Percentiles rank a stretch among this genome's conserved stretches.
These are phyloP conservation scores for Pteronura brasiliensis DNA, from an alignment of 2,113 vertebrate genomes.

Conservation along the genomic window DNA sequence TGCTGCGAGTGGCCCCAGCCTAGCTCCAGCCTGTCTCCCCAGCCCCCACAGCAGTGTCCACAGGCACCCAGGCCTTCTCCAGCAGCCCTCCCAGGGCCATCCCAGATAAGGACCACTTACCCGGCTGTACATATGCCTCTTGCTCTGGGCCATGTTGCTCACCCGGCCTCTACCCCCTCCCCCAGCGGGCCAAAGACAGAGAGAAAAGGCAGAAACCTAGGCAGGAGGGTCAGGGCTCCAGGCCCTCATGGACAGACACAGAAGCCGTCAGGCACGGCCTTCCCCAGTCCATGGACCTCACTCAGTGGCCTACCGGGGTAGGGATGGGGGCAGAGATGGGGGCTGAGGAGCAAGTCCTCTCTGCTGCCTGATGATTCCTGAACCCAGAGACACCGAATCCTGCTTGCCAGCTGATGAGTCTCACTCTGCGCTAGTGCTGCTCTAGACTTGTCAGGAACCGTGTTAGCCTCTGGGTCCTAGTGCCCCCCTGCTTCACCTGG, in stretches of 20 bases:
- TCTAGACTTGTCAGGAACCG: constrained; percentile 82
- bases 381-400: constrained; percentile 64
- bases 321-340: not conserved
- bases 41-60: constrained; percentile 71
- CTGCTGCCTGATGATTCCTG: constrained; percentile 66
- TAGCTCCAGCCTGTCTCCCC: constrained; percentile 55
- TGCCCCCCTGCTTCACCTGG: constrained; percentile 74
- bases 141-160: constrained; percentile 90
- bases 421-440: constrained; percentile 91
- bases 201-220: constrained; percentile 70
- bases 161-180: constrained; percentile 61
- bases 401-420: constrained; percentile 87
- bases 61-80: constrained; percentile 50
- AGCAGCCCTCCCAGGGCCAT: constrained; percentile 47
- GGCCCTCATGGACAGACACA: constrained; percentile 46
- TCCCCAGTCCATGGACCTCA: constrained; percentile 56
- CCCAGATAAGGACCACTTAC: constrained; percentile 83
- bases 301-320: not conserved
- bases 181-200: constrained; percentile 63
- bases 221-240: constrained; percentile 65
- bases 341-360: constrained; percentile 45
- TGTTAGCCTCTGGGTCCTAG: constrained; percentile 90
- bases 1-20: not conserved
- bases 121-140: constrained; percentile 89
- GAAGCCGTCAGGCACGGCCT: constrained; percentile 6